Base-by-base conservation (phyloP, 2,888 invertebrate species). In the Phaedon cochleariae region DNA sequence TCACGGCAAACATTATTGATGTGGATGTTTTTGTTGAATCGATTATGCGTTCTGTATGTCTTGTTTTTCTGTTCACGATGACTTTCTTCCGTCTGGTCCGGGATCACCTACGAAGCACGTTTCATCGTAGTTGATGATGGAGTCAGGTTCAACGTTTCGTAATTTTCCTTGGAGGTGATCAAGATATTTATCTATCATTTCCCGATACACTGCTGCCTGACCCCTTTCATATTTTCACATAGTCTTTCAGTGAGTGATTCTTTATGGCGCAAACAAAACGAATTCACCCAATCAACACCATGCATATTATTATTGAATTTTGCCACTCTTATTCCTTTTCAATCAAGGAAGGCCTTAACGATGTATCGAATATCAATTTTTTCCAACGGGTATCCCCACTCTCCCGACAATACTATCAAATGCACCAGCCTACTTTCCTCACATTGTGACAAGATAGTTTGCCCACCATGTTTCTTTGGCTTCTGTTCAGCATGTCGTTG, bases 1-100 rank as follows among this genome's bases (percentile, higher is more conserved):
- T 61, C 22, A n/a, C 53, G n/a, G 46, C 54, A 53, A 61, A 52
- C 61, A 61, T 61, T 15, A 61, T 49, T n/a, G 62, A 55, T 21
- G 55, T 62, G 12, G 53, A 61, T 10, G 21, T 61, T 61, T 53
- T 61, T 53, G 60, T 31, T 15, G 31, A 62, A 29, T 62, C 49
- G 6, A 55, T 62, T 26, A 55, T 62, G 7, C 34, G 37, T 49
- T 55, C 55, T 29, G 37, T 48, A 54, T 62, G 49, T 48, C 48
- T 1, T 1, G 46, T 61, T 26, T 45, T 31, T n/a, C 22, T n/a
- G n/a, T 45, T 46, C 31, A 21, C 49, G 26, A 48, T 29, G 2
- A 55, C 21, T 58, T 29, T 58, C 55, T 15, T 37, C 21, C n/a
- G n/a, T n/a, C n/a, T n/a, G n/a, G n/a, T 9, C 55, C 62, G 20